Conservation (phyloP, 2,888 invertebrate genomes). For the Tenodera sinensis region DNA sequence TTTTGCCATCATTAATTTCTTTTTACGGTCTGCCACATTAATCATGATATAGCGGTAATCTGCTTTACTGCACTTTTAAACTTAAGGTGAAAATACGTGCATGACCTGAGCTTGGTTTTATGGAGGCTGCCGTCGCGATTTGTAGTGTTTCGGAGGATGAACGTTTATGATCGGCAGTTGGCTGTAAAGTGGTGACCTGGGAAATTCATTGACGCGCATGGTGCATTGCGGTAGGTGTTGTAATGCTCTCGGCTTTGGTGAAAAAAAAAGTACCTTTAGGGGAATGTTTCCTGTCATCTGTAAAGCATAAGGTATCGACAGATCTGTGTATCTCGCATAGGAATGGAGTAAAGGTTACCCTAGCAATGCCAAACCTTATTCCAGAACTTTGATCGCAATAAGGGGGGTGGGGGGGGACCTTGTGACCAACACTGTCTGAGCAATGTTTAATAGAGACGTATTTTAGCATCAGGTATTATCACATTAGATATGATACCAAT, state of each 20-base stretch:
- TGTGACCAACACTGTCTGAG: too few species aligned
- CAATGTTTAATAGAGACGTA: too few species aligned
- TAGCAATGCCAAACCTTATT: too few species aligned
- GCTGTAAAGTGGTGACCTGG: neutral
- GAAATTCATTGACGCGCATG: neutral
- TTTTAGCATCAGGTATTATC: too few species aligned
- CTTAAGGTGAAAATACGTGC: neutral
- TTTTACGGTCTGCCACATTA: too few species aligned
- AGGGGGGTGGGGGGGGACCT: too few species aligned
- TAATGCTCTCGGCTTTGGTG: neutral
- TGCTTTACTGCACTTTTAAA: neutral
- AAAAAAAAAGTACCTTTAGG: neutral
- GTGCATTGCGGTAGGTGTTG: neutral
- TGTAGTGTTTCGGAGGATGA: neutral
- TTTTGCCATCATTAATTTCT: too few species aligned
- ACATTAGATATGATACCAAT: too few species aligned
- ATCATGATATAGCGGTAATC: neutral
- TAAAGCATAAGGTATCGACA: neutral
- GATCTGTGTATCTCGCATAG: too few species aligned
- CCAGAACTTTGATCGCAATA: too few species aligned
- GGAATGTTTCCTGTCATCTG: neutral
- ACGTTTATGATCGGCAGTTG: neutral
- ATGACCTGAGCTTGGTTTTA: neutral
- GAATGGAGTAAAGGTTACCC: too few species aligned
- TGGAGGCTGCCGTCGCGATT: neutral